Conservation (phyloP, 2,888 invertebrate genomes). For the Volucella zonaria region DNA sequence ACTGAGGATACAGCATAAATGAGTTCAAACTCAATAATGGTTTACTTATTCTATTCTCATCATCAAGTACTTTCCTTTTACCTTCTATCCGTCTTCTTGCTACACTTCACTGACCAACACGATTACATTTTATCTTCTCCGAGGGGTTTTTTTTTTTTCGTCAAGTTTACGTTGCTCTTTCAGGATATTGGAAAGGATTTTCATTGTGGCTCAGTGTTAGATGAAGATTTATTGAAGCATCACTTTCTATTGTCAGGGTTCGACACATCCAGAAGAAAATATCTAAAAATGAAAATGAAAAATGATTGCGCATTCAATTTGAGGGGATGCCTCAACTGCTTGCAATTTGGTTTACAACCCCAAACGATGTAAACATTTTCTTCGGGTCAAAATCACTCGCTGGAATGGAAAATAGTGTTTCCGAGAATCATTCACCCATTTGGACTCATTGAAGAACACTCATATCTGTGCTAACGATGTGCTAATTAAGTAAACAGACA, state of each 20-base stretch:
- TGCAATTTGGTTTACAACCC: not conserved
- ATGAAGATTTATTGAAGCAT: conserved; percentile 50
- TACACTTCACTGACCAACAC: conserved; percentile 1
- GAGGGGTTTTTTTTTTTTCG: not conserved
- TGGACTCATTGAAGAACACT: too few species aligned
- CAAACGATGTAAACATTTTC: not conserved
- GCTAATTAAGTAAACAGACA: too few species aligned
- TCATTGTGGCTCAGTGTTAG: conserved; percentile 21
- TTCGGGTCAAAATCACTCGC: conserved; percentile 37
- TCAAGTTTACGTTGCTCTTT: conserved; percentile 6
- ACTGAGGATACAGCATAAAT: conserved; percentile 50
- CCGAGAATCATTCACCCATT: not conserved
- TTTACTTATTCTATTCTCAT: conserved; percentile 39
- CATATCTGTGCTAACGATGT: too few species aligned
- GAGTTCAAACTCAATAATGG: conserved; percentile 59
- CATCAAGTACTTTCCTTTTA: not conserved
- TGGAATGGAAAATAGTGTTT: not conserved
- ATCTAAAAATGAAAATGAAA: not conserved
- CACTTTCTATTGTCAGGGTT: conserved; percentile 29
- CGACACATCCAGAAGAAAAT: not conserved
- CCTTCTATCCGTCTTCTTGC: not conserved
- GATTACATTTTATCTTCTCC: not conserved
- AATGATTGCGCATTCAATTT: conserved; percentile 52
- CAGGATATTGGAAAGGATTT: conserved; percentile 36
- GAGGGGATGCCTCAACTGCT: conserved; percentile 6